Evolutionary conservation across 1,140 invertebrate species (phyloP), one percentile per base, ranked within the genome.

Genomic region (Schlechtendalia chinensis): DNA sequence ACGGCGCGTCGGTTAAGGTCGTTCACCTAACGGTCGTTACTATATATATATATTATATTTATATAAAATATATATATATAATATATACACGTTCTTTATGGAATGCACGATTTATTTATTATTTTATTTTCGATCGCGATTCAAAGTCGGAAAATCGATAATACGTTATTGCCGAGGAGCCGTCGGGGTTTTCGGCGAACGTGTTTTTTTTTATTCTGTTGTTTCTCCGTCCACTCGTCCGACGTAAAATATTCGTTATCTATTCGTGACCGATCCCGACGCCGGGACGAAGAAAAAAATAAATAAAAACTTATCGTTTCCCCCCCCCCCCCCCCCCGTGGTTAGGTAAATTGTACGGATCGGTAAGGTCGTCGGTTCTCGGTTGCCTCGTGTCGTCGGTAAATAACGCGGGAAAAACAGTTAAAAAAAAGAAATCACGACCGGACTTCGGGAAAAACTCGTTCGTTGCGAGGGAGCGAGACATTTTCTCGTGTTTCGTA

Each of bases 51-150:
- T 63, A 63, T 63, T n/a, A 74, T 74, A 27, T n/a, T n/a, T 47
- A 6, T 27, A 22, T 75, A 72, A n/a, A 53, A n/a, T n/a, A n/a
- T n/a, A 72, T 39, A 75, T 58, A 47, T 53, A 29, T 12, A 53
- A 14, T 29, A 72, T 54, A 56, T 56, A 75, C 27, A 27, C 54
- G 59, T 58, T 58, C 72, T 59, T 59, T 2, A 8, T 39, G 17
- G 53, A 77, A 27, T 24, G 75, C 75, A 79, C 58, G 75, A 79
- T 79, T 79, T 79, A n/a, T 39, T 58, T 56, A 45, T 45, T 77
- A 24, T 58, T 63, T 69, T 39, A 22, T 69, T 24, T 69, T 10
- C 8, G 8, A 19, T 27, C 16, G 45, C 45, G 16, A 16, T 17
- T 19, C 16, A 17, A 63, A 19, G 24, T 63, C 8, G 61, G 61